Percentiles rank a stretch among this genome's conserved stretches.
Conservation (phyloP, 2,113 vertebrate species). For the Misgurnus mizolepis region DNA sequence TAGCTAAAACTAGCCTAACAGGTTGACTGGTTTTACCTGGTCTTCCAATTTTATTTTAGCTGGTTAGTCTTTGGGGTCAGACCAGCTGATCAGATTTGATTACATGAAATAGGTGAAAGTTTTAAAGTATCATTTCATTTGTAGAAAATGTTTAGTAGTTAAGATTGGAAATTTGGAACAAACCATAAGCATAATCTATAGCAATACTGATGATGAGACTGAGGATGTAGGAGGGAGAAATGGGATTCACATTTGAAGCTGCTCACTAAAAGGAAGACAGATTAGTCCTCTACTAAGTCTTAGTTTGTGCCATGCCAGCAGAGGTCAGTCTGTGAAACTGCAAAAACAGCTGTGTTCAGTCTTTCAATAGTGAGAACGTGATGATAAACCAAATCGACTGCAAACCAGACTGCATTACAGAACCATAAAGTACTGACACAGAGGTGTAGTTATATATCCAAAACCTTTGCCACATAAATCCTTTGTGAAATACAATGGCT, state of each 20-base stretch:
- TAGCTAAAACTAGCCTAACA: too few species aligned
- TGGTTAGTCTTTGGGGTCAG: too few species aligned
- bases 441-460: background rate
- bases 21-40: too few species aligned
- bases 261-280: constrained; percentile 61
- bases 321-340: constrained; percentile 38
- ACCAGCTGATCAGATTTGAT: too few species aligned
- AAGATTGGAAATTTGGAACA: too few species aligned
- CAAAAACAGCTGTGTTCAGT: constrained; percentile 47
- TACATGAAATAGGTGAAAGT: too few species aligned
- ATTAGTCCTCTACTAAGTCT: constrained; percentile 46
- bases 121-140: too few species aligned
- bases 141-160: too few species aligned
- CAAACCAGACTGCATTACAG: background rate
- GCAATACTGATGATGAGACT: constrained; percentile 62
- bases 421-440: background rate
- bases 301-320: constrained; percentile 41
- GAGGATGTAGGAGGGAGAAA: constrained; percentile 72
- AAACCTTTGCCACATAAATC: background rate
- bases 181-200: too few species aligned
- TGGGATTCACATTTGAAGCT: constrained; percentile 72
- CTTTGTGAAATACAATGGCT: background rate
- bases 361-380: constrained; percentile 17
- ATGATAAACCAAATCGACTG: constrained; percentile 16
- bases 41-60: too few species aligned